phyloP scores from a whole-genome alignment of 2,888 invertebrate genomes.

The Gortyna flavago region DNA sequence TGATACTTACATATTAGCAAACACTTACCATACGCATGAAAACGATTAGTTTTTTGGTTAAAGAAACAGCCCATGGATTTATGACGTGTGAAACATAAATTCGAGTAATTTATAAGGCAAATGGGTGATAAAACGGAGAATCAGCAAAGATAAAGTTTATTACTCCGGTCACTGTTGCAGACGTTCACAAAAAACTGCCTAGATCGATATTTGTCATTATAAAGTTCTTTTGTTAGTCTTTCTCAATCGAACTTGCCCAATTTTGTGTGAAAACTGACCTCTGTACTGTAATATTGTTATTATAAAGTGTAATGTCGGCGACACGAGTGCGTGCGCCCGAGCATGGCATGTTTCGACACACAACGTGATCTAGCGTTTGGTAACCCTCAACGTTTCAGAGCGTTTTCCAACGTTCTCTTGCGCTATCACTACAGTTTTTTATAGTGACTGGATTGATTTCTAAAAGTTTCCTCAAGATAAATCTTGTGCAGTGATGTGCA shows the following conservation, averaged over 20 bases:
- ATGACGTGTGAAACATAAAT: constrained; percentile 11
- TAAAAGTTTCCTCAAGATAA: constrained; percentile 67
- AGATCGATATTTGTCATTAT: constrained; percentile 46
- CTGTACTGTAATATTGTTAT: constrained; percentile 65
- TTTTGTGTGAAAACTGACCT: constrained; percentile 69
- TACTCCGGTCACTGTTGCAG: constrained; percentile 34
- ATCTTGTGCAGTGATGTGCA: constrained; percentile 71
- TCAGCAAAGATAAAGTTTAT: constrained; percentile 42
- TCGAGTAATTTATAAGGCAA: constrained; percentile 9
- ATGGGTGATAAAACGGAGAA: constrained; percentile 10
- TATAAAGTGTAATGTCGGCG: constrained; percentile 57
- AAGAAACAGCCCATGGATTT: neutral
- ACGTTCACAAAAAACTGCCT: constrained; percentile 48
- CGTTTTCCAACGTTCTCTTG: constrained; percentile 65
- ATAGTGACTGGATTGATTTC: constrained; percentile 64
- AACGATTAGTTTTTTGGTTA: neutral
- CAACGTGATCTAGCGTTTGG: constrained; percentile 75
- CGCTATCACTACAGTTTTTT: constrained; percentile 50
- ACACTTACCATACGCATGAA: too few relatives aligned
- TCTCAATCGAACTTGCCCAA: constrained; percentile 67
- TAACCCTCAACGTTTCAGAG: constrained; percentile 61
- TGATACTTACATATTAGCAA: neutral
- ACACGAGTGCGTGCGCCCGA: constrained; percentile 62
- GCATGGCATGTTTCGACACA: constrained; percentile 72
- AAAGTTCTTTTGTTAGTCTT: constrained; percentile 59